phyloP scores from a whole-genome alignment of 1,140 invertebrate species.

The Lordiphosa collinella region DNA sequence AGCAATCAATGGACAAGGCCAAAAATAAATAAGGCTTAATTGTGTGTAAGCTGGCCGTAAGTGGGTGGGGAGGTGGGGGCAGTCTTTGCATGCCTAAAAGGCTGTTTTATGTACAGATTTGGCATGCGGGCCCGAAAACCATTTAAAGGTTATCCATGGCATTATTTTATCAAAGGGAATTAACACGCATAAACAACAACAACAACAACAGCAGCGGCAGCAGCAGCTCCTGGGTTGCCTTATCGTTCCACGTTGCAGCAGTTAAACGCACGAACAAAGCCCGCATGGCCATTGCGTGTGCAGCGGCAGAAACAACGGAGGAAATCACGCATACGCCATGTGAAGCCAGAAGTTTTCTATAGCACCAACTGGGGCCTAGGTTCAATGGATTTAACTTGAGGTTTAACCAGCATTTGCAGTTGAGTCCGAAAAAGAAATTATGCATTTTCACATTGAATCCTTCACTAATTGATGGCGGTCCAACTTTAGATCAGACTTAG shows the following conservation, averaged over 20 bases:
- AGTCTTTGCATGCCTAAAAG: constrained; percentile 19
- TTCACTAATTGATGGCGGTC: no score
- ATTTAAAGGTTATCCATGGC: constrained; percentile 74
- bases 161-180: constrained; percentile 78
- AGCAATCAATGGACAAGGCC: constrained; percentile 64
- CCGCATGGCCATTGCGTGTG: constrained; percentile 63
- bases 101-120: constrained; percentile 40
- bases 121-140: constrained; percentile 60
- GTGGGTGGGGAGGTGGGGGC: not conserved
- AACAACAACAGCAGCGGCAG: constrained; percentile 14
- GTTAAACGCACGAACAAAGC: constrained; percentile 59
- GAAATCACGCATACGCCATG: constrained; percentile 42
- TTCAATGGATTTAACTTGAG: no score
- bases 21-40: constrained; percentile 77
- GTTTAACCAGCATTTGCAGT: constrained; percentile 1
- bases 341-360: constrained; percentile 2
- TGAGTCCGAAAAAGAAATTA: not conserved
- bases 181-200: constrained; percentile 70
- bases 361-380: no score
- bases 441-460: constrained; percentile 17
- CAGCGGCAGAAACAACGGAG: constrained; percentile 5
- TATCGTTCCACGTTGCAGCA: constrained; percentile 63
- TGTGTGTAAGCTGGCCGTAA: constrained; percentile 25
- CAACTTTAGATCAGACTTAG: constrained; percentile 44
- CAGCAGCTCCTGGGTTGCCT: constrained; percentile 26